phyloP scores from a whole-genome alignment of 2,888 invertebrate genomes.

The Melieria omissa region DNA sequence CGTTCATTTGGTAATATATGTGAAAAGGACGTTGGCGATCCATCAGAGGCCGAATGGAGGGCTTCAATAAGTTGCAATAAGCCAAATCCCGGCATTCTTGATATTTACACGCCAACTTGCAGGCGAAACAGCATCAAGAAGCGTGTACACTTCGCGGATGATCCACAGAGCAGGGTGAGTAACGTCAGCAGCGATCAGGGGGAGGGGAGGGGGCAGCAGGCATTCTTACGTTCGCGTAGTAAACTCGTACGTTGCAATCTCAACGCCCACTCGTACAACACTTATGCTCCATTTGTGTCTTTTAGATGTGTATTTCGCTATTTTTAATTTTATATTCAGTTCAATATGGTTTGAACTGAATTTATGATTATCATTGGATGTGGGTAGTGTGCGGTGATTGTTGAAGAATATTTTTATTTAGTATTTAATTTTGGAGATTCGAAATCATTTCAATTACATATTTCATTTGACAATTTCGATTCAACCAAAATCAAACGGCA shows the following conservation, averaged over 20 bases:
- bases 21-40: constrained; percentile 13
- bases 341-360: too few relatives aligned
- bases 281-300: background rate
- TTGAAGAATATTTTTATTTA: too few relatives aligned
- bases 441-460: too few relatives aligned
- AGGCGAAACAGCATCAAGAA: constrained; percentile 56
- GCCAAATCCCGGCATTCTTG: too few relatives aligned
- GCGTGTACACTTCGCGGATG: constrained; percentile 67
- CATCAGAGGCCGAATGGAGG: background rate
- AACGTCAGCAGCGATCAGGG: background rate
- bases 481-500: too few relatives aligned
- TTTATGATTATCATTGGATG: too few relatives aligned
- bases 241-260: constrained; percentile 7
- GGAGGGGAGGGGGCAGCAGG: background rate
- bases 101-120: background rate
- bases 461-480: too few relatives aligned
- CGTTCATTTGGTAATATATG: constrained; percentile 49
- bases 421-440: too few relatives aligned
- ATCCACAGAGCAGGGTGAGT: constrained; percentile 39
- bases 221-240: background rate
- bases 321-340: too few relatives aligned
- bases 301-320: too few relatives aligned
- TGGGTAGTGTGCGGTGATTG: too few relatives aligned
- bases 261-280: background rate
- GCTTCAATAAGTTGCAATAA: too few relatives aligned